These are phyloP conservation scores for Ictidomys tridecemlineatus DNA, from an alignment of 2,113 vertebrate genomes.

Conservation along the genomic window DNA sequence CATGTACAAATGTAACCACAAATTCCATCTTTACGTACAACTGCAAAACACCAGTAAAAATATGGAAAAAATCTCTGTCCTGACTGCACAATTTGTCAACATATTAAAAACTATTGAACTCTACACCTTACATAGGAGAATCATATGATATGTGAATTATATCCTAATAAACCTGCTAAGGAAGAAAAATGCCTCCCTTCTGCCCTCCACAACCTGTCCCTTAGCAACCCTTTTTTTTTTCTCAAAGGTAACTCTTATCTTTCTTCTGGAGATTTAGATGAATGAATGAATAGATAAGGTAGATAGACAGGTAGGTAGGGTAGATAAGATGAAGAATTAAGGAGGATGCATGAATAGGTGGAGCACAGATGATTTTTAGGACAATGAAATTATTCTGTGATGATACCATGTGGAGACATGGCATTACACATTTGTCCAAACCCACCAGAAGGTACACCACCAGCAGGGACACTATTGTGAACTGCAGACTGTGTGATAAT, in stretches of 20 bases:
- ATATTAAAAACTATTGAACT: background rate
- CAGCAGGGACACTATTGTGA: background rate
- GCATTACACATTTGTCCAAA: too few species aligned
- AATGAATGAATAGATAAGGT: too few species aligned
- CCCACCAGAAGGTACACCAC: background rate
- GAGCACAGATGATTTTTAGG: background rate
- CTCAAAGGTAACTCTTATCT: background rate
- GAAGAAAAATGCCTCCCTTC: background rate
- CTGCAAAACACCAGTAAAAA: too few species aligned
- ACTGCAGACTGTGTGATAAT: background rate
- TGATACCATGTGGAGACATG: background rate
- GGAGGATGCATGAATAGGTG: background rate
- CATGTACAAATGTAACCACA: too few species aligned
- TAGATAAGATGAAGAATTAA: background rate
- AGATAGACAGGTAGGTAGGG: background rate
- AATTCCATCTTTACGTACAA: too few species aligned
- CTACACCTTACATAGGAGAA: background rate
- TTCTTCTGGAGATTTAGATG: background rate
- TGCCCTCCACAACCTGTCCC: fast-evolving
- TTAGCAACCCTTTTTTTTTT: background rate
- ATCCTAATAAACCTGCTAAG: background rate
- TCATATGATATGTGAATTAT: background rate
- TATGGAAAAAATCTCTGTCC: background rate
- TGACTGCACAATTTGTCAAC: background rate
- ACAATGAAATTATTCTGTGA: background rate